Conservation (phyloP, 2,113 vertebrate genomes). For the Seriola quinqueradiata region DNA sequence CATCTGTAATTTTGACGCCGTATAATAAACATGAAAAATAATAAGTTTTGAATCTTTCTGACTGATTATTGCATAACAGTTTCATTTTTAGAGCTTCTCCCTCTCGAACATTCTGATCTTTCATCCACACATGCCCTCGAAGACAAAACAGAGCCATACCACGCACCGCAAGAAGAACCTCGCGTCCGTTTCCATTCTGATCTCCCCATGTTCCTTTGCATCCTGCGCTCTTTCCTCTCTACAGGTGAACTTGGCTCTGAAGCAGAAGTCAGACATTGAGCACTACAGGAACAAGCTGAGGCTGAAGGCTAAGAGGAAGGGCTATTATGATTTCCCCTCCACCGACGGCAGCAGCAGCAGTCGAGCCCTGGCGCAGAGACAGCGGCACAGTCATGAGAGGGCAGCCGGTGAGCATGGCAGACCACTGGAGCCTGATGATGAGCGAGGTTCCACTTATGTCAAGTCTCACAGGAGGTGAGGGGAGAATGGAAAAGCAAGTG, state of each 20-base stretch:
- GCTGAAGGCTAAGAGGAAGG: slow-evolving; percentile 97
- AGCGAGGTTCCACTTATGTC: slow-evolving; percentile 89
- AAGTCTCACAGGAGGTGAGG: slow-evolving; percentile 93
- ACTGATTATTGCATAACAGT: slow-evolving; percentile 7
- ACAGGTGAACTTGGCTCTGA: slow-evolving; percentile 96
- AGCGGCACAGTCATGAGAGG: slow-evolving; percentile 87
- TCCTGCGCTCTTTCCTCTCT: slow-evolving; percentile 10
- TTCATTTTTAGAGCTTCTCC: background rate
- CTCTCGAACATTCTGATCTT: slow-evolving; percentile 4
- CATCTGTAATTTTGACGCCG: background rate
- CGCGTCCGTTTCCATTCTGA: slow-evolving; percentile 1
- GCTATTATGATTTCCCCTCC: slow-evolving; percentile 95
- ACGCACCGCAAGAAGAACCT: background rate
- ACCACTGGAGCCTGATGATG: slow-evolving; percentile 89
- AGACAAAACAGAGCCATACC: slow-evolving; percentile 3
- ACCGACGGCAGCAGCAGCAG: slow-evolving; percentile 83
- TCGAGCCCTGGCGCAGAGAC: slow-evolving; percentile 78
- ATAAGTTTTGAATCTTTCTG: background rate
- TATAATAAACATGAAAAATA: slow-evolving; percentile 4
- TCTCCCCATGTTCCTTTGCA: slow-evolving; percentile 13
- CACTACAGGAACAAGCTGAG: slow-evolving; percentile 99
- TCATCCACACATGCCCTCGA: background rate
- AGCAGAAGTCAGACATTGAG: slow-evolving; percentile 98
- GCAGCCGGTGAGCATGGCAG: slow-evolving; percentile 88
- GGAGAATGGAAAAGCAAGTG: slow-evolving; percentile 21